These are phyloP conservation scores for Hoplias malabaricus DNA, from an alignment of 2,113 vertebrate species.

Conservation along the genomic window DNA sequence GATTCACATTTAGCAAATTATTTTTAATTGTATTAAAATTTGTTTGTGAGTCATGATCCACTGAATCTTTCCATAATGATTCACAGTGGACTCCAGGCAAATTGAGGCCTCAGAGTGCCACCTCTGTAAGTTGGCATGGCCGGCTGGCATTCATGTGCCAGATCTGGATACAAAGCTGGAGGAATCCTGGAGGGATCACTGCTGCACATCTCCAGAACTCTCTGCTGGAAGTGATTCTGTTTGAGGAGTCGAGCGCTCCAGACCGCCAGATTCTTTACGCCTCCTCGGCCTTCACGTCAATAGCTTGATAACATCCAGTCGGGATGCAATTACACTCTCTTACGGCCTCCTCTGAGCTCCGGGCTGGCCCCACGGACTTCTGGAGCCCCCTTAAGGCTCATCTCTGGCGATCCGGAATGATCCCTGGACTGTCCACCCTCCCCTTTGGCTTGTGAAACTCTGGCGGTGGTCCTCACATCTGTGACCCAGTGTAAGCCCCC, in stretches of 20 bases:
- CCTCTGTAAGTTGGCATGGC: not conserved
- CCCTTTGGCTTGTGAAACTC: conserved; percentile 48
- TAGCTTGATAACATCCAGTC: conserved; percentile 64
- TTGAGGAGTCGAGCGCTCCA: conserved; percentile 60
- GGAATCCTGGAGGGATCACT: conserved; percentile 1
- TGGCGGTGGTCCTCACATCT: conserved; percentile 55
- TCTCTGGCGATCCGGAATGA: conserved; percentile 31
- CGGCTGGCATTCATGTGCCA: not conserved
- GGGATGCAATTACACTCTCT: conserved; percentile 69
- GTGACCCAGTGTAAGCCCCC: conserved; percentile 65
- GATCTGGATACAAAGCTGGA: not conserved
- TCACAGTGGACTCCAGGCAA: not conserved
- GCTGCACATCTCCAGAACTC: conserved; percentile 19
- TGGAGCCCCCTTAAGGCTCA: conserved; percentile 24
- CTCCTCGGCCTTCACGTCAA: conserved; percentile 64
- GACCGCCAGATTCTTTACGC: conserved; percentile 60
- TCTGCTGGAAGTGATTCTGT: conserved; percentile 60
- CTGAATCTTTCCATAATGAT: not conserved
- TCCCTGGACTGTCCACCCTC: conserved; percentile 1
- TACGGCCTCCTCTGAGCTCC: conserved; percentile 54
- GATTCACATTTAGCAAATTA: too few species aligned
- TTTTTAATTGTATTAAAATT: not conserved
- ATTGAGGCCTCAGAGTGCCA: not conserved
- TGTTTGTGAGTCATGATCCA: not conserved
- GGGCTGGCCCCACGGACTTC: conserved; percentile 52